These are phyloP conservation scores for Simalia tracyae DNA, from an alignment of 2,797 vertebrate genomes.

Conservation along the genomic window DNA sequence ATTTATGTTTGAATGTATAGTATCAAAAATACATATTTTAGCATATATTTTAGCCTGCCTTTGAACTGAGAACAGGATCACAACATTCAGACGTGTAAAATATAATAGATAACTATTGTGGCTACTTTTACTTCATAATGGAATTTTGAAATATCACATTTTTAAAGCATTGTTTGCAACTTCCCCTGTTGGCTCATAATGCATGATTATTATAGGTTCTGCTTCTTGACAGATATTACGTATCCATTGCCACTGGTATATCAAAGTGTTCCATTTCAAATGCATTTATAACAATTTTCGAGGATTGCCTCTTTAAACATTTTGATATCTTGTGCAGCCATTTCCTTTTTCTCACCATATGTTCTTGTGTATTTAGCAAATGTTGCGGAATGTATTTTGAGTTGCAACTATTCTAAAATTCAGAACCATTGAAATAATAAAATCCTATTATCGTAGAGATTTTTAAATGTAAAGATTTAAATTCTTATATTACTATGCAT, in stretches of 20 bases:
- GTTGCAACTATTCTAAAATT: not conserved
- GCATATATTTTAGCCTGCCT: not conserved
- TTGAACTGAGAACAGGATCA: not conserved
- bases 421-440: not conserved
- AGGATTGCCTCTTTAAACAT: not conserved
- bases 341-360: not conserved
- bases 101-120: not conserved
- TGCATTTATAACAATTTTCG: not conserved
- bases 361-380: not conserved
- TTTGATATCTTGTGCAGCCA: not conserved
- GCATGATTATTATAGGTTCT: not conserved
- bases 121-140: not conserved
- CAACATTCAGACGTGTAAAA: not conserved
- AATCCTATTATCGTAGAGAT: not conserved
- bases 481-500: not conserved
- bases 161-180: not conserved
- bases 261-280: not conserved
- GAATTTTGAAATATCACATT: not conserved
- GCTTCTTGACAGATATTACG: not conserved
- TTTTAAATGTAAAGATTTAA: not conserved
- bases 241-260: not conserved
- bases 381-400: not conserved
- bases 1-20: not conserved
- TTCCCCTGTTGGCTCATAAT: not conserved
- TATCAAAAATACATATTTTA: not conserved